Conservation (phyloP, 2,888 invertebrate species). For the Biston betularia region DNA sequence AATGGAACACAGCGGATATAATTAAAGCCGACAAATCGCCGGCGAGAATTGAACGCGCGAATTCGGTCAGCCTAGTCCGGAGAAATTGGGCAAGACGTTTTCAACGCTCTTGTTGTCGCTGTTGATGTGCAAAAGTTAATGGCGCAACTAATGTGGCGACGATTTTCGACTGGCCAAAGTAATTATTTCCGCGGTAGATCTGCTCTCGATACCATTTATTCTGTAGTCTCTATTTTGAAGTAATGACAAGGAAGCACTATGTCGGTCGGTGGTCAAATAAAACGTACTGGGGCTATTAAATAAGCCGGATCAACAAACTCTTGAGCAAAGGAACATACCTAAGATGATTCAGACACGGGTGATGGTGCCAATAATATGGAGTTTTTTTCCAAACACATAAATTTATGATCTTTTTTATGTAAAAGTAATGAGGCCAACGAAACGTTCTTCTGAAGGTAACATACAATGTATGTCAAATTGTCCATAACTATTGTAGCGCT, state of each 20-base stretch:
- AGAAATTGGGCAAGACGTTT: conserved; percentile 46
- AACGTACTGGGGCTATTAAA: conserved; percentile 28
- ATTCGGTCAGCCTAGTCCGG: conserved; percentile 65
- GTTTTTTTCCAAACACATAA: background rate
- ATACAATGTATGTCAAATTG: too few species aligned
- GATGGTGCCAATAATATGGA: conserved; percentile 12
- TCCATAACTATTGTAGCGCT: too few species aligned
- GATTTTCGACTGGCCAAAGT: conserved; percentile 39
- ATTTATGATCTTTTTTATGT: too few species aligned
- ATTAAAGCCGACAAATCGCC: conserved; percentile 80
- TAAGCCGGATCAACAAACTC: conserved; percentile 34
- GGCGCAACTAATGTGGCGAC: conserved; percentile 38
- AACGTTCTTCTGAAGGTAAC: too few species aligned
- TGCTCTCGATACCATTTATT: conserved; percentile 32
- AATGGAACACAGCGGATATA: conserved; percentile 84
- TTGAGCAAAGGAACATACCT: conserved; percentile 6
- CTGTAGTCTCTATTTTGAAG: conserved; percentile 37
- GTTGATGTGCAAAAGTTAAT: conserved; percentile 41
- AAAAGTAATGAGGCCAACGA: too few species aligned
- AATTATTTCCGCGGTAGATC: conserved; percentile 45
- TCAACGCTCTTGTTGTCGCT: conserved; percentile 42
- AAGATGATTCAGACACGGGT: conserved; percentile 5
- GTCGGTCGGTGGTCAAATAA: conserved; percentile 35
- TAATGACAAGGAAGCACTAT: conserved; percentile 36
- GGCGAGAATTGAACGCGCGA: conserved; percentile 74